Evolutionary conservation across 2,888 invertebrate species (phyloP).

Genomic region (Hoplodrina ambigua): DNA sequence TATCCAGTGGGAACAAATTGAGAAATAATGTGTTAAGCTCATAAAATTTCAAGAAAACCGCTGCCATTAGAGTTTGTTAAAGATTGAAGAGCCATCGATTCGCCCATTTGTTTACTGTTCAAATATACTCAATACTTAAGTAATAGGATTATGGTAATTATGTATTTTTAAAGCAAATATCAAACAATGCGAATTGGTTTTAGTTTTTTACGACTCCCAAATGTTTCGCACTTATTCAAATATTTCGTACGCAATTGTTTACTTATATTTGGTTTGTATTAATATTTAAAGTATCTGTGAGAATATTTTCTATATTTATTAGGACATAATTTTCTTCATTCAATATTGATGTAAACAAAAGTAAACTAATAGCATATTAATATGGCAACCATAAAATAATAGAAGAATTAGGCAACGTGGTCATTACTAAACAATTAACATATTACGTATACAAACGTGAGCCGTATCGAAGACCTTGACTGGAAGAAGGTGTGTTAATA

Average conservation of each 20-base stretch:
- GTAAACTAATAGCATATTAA: no score
- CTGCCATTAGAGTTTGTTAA: conserved; percentile 1
- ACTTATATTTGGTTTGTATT: no score
- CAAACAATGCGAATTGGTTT: conserved; percentile 14
- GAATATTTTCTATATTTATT: no score
- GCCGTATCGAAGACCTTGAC: neutral
- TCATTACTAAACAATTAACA: neutral
- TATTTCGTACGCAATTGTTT: neutral
- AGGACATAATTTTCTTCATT: no score
- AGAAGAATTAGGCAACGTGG: neutral
- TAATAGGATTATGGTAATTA: conserved; percentile 41
- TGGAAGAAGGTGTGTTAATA: neutral
- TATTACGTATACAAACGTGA: neutral
- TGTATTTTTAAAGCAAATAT: conserved; percentile 23
- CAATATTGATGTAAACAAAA: no score
- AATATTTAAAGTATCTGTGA: no score
- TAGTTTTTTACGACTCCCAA: conserved; percentile 4
- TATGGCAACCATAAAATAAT: neutral
- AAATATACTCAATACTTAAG: conserved; percentile 24
- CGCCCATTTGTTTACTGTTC: conserved; percentile 18
- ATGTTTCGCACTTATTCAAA: conserved; percentile 10
- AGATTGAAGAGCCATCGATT: conserved; percentile 31
- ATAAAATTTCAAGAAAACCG: conserved; percentile 32
- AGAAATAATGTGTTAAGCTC: conserved; percentile 19
- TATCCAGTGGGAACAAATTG: conserved; percentile 10